phyloP scores from a whole-genome alignment of 2,113 vertebrate genomes.

The Macrotus californicus region DNA sequence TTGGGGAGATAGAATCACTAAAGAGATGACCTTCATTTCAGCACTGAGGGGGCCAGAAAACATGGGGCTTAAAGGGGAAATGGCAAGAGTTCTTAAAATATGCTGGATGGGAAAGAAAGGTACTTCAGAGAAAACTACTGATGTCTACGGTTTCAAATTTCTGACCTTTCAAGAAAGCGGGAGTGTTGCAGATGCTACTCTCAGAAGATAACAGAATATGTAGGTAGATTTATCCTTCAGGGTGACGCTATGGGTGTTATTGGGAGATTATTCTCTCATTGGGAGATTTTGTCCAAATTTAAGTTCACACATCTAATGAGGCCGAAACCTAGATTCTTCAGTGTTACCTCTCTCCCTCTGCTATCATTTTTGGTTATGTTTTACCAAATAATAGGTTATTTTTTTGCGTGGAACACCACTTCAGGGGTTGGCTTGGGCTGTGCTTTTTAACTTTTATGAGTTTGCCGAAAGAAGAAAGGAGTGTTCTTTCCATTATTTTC shows the following conservation, averaged over 20 bases:
- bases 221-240: not conserved
- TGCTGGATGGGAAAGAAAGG: not conserved
- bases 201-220: not conserved
- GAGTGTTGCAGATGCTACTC: not conserved
- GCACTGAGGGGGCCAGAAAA: not conserved
- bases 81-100: not conserved
- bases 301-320: not conserved
- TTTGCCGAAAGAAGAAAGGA: not conserved
- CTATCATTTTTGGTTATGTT: not conserved
- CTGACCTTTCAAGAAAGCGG: not conserved
- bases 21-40: not conserved
- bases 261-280: not conserved
- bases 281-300: not conserved
- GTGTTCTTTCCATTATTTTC: not conserved
- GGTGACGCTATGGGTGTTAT: not conserved
- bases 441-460: not conserved
- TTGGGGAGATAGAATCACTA: not conserved
- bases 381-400: not conserved
- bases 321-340: not conserved
- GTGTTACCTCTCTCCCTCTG: not conserved
- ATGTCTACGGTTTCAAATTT: not conserved
- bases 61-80: not conserved
- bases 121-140: not conserved
- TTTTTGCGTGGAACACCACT: not conserved
- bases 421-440: not conserved